Conservation (phyloP, 1,140 invertebrate genomes). For the Drosophila pallidifrons region DNA sequence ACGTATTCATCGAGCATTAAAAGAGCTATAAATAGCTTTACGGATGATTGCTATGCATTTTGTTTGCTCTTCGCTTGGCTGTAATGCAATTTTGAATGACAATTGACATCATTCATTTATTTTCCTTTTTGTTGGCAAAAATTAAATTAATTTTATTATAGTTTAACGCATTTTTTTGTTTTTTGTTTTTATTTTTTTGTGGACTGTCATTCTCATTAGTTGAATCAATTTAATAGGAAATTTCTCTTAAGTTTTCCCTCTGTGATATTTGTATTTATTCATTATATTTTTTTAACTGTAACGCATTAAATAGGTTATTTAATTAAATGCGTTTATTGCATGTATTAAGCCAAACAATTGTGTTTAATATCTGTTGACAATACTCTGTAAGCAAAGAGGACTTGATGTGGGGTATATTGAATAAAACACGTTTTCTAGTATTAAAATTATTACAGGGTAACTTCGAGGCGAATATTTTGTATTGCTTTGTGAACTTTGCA, state of each 20-base stretch:
- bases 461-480: not conserved
- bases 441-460: not conserved
- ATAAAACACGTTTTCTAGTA: not conserved
- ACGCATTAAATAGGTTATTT: slow-evolving; percentile 71
- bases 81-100: slow-evolving; percentile 63
- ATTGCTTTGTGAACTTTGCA: too few species aligned
- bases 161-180: not conserved
- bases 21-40: not conserved
- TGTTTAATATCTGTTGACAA: slow-evolving; percentile 33
- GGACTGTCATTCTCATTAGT: slow-evolving; percentile 64
- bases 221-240: slow-evolving; percentile 70
- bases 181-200: not conserved
- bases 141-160: slow-evolving; percentile 69
- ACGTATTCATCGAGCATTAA: not conserved
- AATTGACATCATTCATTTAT: slow-evolving; percentile 25
- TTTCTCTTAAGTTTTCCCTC: slow-evolving; percentile 14
- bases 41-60: not conserved
- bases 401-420: not conserved
- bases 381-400: not conserved
- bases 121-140: slow-evolving; percentile 46
- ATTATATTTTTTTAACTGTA: slow-evolving; percentile 43
- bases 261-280: slow-evolving; percentile 27
- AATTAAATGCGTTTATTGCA: slow-evolving; percentile 69
- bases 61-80: slow-evolving; percentile 47
- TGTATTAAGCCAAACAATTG: slow-evolving; percentile 42